Conservation (phyloP, 2,888 invertebrate genomes). For the Ctenicera cuprea region DNA sequence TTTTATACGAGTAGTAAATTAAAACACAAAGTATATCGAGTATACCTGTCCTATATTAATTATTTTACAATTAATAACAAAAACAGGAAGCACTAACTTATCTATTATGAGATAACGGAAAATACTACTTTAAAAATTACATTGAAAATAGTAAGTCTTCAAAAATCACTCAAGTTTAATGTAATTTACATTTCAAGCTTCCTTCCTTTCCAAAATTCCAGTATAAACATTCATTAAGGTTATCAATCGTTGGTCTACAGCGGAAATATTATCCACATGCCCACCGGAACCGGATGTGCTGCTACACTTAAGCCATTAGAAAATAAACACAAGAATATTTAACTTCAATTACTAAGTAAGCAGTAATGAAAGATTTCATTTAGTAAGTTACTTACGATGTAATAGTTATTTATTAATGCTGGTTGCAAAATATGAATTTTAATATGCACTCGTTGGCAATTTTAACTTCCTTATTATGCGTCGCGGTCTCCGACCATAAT, state of each 20-base stretch:
- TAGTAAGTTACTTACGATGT: background rate
- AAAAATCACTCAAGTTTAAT: background rate
- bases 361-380: constrained; percentile 39
- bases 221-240: constrained; percentile 38
- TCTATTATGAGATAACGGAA: too few relatives aligned
- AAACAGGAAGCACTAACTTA: too few relatives aligned
- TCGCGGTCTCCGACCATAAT: constrained; percentile 25
- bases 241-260: constrained; percentile 41
- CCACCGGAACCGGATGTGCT: constrained; percentile 56
- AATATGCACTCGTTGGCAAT: constrained; percentile 46
- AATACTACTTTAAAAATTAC: too few relatives aligned
- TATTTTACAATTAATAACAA: too few relatives aligned
- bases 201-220: constrained; percentile 37
- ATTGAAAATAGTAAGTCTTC: too few relatives aligned
- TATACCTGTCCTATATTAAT: too few relatives aligned
- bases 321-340: constrained; percentile 57
- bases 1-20: too few relatives aligned
- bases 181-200: background rate
- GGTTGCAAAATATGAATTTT: constrained; percentile 38
- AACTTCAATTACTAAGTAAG: constrained; percentile 42
- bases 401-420: background rate
- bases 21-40: too few relatives aligned
- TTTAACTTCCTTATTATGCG: constrained; percentile 50
- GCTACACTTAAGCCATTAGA: constrained; percentile 55
- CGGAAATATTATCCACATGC: constrained; percentile 51